Evolutionary conservation across 2,797 vertebrate species (phyloP).

Genomic region (Pipistrellus nathusii): DNA sequence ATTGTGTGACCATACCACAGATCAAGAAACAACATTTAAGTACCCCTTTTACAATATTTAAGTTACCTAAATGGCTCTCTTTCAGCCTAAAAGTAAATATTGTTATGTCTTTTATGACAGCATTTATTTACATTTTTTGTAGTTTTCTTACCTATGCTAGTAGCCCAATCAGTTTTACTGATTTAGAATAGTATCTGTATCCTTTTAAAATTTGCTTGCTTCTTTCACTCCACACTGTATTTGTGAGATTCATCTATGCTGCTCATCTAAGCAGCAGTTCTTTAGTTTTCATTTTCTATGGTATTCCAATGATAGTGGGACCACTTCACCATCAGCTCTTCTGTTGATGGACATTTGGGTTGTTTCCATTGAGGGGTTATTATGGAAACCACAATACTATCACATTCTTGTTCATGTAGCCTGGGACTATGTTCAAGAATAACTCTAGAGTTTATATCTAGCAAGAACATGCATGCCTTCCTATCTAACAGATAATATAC

Average conservation of each 20-base stretch:
- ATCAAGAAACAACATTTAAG: constrained; percentile 45
- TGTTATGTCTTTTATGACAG: neutral
- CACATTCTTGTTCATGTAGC: neutral
- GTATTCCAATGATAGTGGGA: neutral
- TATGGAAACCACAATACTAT: neutral
- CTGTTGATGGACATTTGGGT: neutral
- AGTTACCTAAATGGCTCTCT: neutral
- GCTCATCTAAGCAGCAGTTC: neutral
- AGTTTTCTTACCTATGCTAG: neutral
- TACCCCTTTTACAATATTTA: neutral
- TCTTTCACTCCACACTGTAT: neutral
- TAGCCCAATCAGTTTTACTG: neutral
- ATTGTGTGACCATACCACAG: neutral
- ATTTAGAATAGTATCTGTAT: neutral
- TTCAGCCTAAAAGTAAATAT: constrained; percentile 20
- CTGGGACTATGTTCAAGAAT: neutral
- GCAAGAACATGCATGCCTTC: neutral
- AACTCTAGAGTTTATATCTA: neutral
- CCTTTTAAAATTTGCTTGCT: neutral
- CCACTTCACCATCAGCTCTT: neutral
- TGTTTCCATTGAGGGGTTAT: neutral
- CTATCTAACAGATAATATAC: neutral
- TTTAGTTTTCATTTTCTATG: neutral
- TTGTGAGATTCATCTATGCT: neutral
- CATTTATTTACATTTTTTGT: neutral